Evolutionary conservation across 2,113 vertebrate species (phyloP).

Genomic region (Pogonocichla stellata): DNA sequence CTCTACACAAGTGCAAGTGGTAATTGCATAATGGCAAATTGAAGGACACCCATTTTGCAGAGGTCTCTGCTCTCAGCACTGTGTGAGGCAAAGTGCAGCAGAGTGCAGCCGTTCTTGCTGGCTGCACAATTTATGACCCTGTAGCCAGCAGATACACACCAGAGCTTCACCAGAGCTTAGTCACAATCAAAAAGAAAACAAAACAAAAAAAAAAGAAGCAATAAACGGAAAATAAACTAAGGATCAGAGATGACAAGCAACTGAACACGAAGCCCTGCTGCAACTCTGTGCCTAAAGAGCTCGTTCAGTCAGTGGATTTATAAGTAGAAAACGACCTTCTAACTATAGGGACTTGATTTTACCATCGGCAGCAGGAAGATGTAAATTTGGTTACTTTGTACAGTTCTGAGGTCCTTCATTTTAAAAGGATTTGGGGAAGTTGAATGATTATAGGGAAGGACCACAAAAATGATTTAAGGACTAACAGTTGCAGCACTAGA

Average conservation of each 20-base stretch:
- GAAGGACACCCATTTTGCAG: neutral
- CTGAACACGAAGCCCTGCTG: neutral
- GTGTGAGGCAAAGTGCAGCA: neutral
- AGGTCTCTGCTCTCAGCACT: neutral
- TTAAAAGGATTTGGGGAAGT: constrained; percentile 9
- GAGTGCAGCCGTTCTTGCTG: neutral
- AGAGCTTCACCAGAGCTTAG: neutral
- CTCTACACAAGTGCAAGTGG: neutral
- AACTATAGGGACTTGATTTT: neutral
- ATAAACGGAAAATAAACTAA: neutral
- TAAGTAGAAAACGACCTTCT: neutral
- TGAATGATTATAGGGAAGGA: neutral
- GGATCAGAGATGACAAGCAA: neutral
- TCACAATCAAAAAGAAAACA: neutral
- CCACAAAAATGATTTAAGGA: neutral
- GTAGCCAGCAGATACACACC: neutral
- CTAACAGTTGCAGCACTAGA: neutral
- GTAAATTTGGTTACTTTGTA: neutral
- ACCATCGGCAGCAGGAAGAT: neutral
- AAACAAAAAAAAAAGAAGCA: neutral
- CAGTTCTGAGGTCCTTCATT: neutral
- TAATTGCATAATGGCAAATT: neutral
- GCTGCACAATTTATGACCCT: neutral
- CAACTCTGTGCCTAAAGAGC: neutral
- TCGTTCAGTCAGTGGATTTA: neutral